Evolutionary conservation across 2,113 vertebrate genomes (phyloP), one percentile per base, ranked within the genome.

Genomic region (Chaetorhynchus papuensis): DNA sequence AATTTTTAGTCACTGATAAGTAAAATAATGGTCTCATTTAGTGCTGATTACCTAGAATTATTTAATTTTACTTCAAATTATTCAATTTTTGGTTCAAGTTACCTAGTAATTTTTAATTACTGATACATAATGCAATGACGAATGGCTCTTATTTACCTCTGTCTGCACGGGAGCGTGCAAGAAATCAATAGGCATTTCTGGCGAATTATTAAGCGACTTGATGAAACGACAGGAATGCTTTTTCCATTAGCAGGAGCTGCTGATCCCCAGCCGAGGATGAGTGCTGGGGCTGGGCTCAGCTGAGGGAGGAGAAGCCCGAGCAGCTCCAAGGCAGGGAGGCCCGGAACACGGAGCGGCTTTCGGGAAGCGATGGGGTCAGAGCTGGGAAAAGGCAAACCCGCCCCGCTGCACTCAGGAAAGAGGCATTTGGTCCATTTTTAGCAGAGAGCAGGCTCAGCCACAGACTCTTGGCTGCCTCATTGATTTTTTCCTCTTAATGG

Each of bases 101-200:
- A 95, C 95, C 95, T 93, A 93, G 90, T 97, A 97, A 97, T 97
- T 97, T 97, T 97, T 97, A 97, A 97, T 97, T 97, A 97, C 93
- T 0, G 13, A 81, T 87, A 71, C 93, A 90, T 83, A 97, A 96
- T 91, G 80, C 94, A 89, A 20, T 95, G 94, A 97, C 65, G 2
- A 97, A 97, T 96, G 78, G 60, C 92, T 97, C 91, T 94, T 97
- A 96, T 97, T 97, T 97, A 95, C 97, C 84, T 91, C 93, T 93
- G 91, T 45, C 96, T 95, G 52, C 92, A 88, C 81, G 56, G 96
- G 79, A 92, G 95, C 79, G 11, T 88, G 75, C 52, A 31, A 84
- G 96, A 94, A 97, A 96, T 96, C 97, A 90, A 97, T 96, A 91
- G 93, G 92, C 84, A 90, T 95, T 94, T 93, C 94, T 89, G 76